These are phyloP conservation scores for Caretta caretta DNA, from an alignment of 2,113 vertebrate genomes.

Conservation along the genomic window DNA sequence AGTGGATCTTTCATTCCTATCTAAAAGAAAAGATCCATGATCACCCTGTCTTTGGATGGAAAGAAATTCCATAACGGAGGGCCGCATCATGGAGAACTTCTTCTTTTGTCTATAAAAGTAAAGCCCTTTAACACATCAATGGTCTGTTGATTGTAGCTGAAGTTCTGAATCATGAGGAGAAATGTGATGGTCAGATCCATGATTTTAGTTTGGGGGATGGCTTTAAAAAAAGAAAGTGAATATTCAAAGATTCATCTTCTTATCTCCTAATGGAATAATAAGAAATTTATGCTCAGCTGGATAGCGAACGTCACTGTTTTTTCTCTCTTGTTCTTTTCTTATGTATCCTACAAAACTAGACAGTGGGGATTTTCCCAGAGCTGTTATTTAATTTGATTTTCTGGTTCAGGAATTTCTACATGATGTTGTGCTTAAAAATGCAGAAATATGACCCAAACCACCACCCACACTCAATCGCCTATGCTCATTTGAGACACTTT, in stretches of 20 bases:
- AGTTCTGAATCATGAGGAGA: background rate
- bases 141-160: background rate
- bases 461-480: background rate
- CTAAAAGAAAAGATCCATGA: background rate
- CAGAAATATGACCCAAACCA: background rate
- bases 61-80: background rate
- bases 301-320: background rate
- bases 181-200: background rate
- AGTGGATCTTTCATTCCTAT: background rate
- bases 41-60: background rate
- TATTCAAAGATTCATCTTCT: background rate
- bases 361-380: background rate
- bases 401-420: background rate
- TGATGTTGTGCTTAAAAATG: background rate
- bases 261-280: background rate
- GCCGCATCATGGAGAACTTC: background rate
- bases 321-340: background rate
- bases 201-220: background rate
- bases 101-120: background rate
- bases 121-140: background rate
- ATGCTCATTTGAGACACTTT: background rate
- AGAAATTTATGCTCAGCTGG: background rate
- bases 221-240: background rate
- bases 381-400: slow-evolving; percentile 21
- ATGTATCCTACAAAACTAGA: background rate